Evolutionary conservation across 2,888 invertebrate species (phyloP).

Genomic region (Cephus runcator): DNA sequence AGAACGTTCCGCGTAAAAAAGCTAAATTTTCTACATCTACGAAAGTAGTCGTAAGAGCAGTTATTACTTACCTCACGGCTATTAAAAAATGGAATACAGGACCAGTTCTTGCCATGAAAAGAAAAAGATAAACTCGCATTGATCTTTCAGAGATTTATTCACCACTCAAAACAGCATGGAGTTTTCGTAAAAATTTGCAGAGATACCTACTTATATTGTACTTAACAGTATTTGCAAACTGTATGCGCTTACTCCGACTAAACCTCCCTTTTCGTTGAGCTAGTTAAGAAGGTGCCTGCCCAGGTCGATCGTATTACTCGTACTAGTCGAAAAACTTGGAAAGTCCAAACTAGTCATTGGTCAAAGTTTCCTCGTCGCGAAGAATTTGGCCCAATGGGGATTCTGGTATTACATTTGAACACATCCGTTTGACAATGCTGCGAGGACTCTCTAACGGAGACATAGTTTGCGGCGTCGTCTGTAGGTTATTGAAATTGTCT

Average conservation of each 20-base stretch:
- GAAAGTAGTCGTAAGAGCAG: background rate
- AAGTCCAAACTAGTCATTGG: background rate
- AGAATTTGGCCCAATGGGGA: background rate
- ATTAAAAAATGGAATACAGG: background rate
- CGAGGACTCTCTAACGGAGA: too few relatives aligned
- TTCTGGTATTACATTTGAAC: background rate
- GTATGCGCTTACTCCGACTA: background rate
- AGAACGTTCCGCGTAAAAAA: background rate
- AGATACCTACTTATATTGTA: background rate
- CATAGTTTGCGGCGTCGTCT: background rate
- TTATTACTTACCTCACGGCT: background rate
- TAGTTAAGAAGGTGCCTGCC: background rate
- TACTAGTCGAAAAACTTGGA: background rate
- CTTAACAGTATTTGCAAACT: background rate
- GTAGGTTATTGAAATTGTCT: background rate
- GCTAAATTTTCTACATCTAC: background rate
- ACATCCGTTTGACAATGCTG: background rate
- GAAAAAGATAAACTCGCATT: background rate
- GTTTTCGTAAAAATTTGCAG: background rate
- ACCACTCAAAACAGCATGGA: background rate
- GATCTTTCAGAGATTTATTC: background rate
- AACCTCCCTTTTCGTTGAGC: background rate
- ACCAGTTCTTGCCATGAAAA: background rate
- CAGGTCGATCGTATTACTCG: background rate
- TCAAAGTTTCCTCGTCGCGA: background rate